Conservation (phyloP, 1,140 invertebrate species). For the Trigoniulus corallinus region DNA sequence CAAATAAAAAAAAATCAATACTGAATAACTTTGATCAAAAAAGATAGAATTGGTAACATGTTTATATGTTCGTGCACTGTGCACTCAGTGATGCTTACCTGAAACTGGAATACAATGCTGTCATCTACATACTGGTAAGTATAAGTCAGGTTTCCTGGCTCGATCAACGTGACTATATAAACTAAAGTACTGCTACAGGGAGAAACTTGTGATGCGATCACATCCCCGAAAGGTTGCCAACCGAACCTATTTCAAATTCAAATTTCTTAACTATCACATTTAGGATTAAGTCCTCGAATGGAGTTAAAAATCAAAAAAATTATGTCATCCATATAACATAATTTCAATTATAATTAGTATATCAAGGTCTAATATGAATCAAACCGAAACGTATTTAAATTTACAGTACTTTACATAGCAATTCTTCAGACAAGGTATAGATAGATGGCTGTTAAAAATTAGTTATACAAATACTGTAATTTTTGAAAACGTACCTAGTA, state of each 20-base stretch:
- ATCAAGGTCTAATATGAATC: too few species aligned
- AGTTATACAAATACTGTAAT: too few species aligned
- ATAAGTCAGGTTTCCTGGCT: conserved; percentile 31
- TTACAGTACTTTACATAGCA: too few species aligned
- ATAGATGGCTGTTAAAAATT: too few species aligned
- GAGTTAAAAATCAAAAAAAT: too few species aligned
- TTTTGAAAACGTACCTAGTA: conserved; percentile 15
- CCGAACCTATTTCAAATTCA: conserved; percentile 19
- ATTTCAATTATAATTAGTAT: too few species aligned
- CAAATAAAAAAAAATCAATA: not conserved
- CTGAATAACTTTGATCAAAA: not conserved
- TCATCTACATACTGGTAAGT: conserved; percentile 35
- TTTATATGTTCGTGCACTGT: not conserved
- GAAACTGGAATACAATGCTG: conserved; percentile 33
- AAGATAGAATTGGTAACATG: not conserved
- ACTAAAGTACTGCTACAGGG: conserved; percentile 31
- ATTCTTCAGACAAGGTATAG: too few species aligned
- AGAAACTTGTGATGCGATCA: conserved; percentile 26
- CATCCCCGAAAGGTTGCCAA: conserved; percentile 29
- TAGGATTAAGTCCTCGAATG: too few species aligned
- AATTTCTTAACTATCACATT: not conserved
- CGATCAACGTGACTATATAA: conserved; percentile 35
- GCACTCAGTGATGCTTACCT: too few species aligned
- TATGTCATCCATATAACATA: too few species aligned
- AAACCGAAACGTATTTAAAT: too few species aligned